Percentiles rank a stretch among this genome's conserved stretches.
phyloP scores from a whole-genome alignment of 2,888 invertebrate genomes.

The Acrocera orbiculus region DNA sequence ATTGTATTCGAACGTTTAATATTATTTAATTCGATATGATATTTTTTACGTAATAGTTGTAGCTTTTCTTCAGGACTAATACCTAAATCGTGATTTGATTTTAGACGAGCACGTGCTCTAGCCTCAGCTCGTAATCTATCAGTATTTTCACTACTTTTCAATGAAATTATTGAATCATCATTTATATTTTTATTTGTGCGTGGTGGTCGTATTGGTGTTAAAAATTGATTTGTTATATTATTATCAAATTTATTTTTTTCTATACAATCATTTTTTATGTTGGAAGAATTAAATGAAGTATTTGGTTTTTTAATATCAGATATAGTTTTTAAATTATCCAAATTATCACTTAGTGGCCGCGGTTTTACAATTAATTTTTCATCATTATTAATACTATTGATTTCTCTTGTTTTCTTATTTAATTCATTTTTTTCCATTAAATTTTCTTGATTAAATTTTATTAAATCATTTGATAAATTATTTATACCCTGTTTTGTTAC shows the following conservation, averaged over 20 bases:
- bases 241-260: conserved; percentile 16
- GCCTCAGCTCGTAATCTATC: conserved; percentile 45
- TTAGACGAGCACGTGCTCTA: conserved; percentile 44
- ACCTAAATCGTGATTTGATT: conserved; percentile 56
- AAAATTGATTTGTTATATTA: conserved; percentile 19
- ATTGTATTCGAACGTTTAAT: no score
- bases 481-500: conserved; percentile 17
- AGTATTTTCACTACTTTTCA: conserved; percentile 25
- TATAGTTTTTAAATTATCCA: conserved; percentile 25
- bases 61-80: conserved; percentile 51
- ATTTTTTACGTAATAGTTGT: conserved; percentile 33
- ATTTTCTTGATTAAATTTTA: neutral
- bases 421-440: neutral
- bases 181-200: conserved; percentile 23
- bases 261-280: conserved; percentile 14
- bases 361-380: conserved; percentile 23
- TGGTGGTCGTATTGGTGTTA: conserved; percentile 36
- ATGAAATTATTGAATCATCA: conserved; percentile 15
- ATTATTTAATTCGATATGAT: conserved; percentile 21
- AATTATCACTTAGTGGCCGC: conserved; percentile 27
- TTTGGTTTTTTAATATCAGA: conserved; percentile 14
- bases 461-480: conserved; percentile 22
- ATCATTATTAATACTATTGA: conserved; percentile 11
- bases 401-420: conserved; percentile 16
- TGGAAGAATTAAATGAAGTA: neutral